Evolutionary conservation across 2,797 vertebrate species (phyloP).

Genomic region (Gymnopithys bicolor): DNA sequence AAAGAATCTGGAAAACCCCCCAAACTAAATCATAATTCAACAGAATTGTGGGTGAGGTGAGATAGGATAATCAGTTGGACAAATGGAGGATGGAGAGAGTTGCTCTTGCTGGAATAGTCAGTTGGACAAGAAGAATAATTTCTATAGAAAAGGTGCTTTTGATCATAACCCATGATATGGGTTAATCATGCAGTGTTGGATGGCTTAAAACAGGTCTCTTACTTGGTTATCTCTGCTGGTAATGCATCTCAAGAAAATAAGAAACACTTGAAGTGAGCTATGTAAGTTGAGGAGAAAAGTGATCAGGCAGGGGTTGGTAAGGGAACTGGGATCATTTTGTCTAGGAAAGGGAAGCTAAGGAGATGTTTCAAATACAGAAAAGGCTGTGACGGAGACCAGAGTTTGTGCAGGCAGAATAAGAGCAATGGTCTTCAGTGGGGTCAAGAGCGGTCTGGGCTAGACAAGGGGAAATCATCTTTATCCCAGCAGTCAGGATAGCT

Average conservation of each 20-base stretch:
- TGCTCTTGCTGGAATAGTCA: neutral
- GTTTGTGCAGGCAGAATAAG: neutral
- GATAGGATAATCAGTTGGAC: neutral
- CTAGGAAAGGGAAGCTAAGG: neutral
- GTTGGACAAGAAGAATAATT: neutral
- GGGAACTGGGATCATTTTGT: neutral
- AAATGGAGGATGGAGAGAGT: neutral
- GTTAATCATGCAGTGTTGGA: neutral
- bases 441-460: neutral
- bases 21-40: neutral
- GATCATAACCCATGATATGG: neutral
- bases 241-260: neutral
- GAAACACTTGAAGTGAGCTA: neutral
- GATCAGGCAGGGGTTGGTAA: neutral
- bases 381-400: neutral
- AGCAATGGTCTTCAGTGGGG: neutral
- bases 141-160: neutral
- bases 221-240: neutral
- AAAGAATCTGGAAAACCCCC: neutral
- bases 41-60: neutral
- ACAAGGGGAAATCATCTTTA: neutral
- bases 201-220: neutral
- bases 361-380: neutral
- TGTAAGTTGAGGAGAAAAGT: rapidly evolving
- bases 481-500: neutral